Conservation (phyloP, 2,797 vertebrate species). For the Rachycentron canadum region DNA sequence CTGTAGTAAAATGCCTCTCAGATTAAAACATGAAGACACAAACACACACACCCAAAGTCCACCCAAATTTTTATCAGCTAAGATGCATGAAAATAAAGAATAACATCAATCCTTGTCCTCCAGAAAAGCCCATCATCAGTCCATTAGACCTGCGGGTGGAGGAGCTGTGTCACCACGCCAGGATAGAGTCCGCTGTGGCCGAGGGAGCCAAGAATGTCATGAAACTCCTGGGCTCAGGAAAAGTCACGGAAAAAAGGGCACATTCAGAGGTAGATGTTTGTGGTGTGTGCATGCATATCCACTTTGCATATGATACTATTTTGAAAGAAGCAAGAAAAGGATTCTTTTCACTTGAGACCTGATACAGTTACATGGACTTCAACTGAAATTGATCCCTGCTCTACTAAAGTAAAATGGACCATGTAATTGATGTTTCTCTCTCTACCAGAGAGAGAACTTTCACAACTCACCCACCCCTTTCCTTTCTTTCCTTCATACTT, state of each 20-base stretch:
- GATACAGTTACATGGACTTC: conserved; percentile 8
- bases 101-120: conserved; percentile 17
- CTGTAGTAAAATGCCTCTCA: neutral
- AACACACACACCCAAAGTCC: neutral
- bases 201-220: conserved; percentile 99
- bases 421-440: conserved; percentile 29
- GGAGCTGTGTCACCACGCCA: conserved; percentile 97
- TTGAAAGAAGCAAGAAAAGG: conserved; percentile 1
- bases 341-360: neutral
- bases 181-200: conserved; percentile 96
- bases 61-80: neutral
- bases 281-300: neutral
- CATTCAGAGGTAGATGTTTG: conserved; percentile 90
- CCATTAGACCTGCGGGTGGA: conserved; percentile 96
- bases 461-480: neutral
- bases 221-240: conserved; percentile 95
- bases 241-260: conserved; percentile 96
- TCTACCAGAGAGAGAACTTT: neutral
- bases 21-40: neutral
- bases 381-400: conserved; percentile 25
- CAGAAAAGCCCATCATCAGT: conserved; percentile 96
- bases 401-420: conserved; percentile 25
- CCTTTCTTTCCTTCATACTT: neutral
- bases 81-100: neutral
- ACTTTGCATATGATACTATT: too few relatives aligned